Percentiles rank a stretch among this genome's conserved stretches.
Conservation (phyloP, 2,888 invertebrate species). For the Drosophila acutilabella region DNA sequence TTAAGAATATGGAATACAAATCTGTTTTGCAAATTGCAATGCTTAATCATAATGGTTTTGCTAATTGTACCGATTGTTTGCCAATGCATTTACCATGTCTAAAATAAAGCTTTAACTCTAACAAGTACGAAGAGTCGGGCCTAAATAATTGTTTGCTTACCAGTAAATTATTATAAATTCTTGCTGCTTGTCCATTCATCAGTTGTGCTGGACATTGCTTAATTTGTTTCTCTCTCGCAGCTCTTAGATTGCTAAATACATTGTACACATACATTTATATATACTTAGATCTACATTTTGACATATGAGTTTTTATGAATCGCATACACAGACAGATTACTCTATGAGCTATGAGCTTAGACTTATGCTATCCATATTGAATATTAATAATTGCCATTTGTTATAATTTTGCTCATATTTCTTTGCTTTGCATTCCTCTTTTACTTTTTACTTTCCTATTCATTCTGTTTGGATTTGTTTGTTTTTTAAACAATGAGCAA, state of each 20-base stretch:
- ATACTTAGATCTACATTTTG: constrained; percentile 45
- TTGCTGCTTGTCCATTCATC: constrained; percentile 32
- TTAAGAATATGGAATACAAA: constrained; percentile 41
- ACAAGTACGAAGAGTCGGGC: neutral
- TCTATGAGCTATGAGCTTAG: constrained; percentile 47
- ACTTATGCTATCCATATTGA: constrained; percentile 59
- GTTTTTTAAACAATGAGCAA: constrained; percentile 74
- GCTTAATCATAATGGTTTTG: constrained; percentile 22
- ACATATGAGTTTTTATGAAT: constrained; percentile 31
- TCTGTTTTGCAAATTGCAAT: constrained; percentile 26
- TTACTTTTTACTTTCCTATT: neutral
- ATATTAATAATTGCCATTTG: constrained; percentile 76
- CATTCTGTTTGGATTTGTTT: constrained; percentile 45
- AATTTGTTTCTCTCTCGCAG: constrained; percentile 24
- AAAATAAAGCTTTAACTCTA: constrained; percentile 8
- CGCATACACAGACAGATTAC: constrained; percentile 44
- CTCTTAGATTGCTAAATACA: constrained; percentile 33
- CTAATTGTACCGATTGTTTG: constrained; percentile 15
- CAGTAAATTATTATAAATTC: constrained; percentile 34
- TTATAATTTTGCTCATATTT: constrained; percentile 37
- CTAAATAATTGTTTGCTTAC: constrained; percentile 36
- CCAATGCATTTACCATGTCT: constrained; percentile 17
- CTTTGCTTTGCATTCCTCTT: constrained; percentile 15
- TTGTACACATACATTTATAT: constrained; percentile 30
- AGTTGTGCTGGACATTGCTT: constrained; percentile 16